Percentiles rank a stretch among this genome's conserved stretches.
phyloP scores from a whole-genome alignment of 23 tunicate genomes.

The Trididemnum clinides region DNA sequence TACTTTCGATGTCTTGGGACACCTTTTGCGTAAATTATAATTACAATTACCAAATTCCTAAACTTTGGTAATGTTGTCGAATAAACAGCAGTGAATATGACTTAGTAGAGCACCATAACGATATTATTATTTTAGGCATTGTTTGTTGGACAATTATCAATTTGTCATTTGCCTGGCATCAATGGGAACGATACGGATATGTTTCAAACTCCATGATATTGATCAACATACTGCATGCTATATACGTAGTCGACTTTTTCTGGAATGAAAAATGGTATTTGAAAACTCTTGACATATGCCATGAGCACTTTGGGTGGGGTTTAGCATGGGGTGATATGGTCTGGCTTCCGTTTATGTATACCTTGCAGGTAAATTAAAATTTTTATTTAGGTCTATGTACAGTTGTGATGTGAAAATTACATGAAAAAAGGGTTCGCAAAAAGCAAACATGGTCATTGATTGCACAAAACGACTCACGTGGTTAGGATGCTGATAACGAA shows the following conservation, averaged over 20 bases:
- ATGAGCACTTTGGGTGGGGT: constrained; percentile 92
- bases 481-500: too few species aligned
- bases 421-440: too few species aligned
- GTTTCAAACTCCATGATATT: constrained; percentile 85
- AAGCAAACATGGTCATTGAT: too few species aligned
- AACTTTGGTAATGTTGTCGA: too few species aligned
- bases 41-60: too few species aligned
- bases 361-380: constrained; percentile 82
- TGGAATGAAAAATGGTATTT: constrained; percentile 97
- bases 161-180: constrained; percentile 78
- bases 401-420: too few species aligned
- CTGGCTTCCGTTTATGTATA: constrained; percentile 90
- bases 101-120: too few species aligned
- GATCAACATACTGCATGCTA: constrained; percentile 81
- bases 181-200: constrained; percentile 65
- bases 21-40: too few species aligned
- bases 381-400: too few species aligned
- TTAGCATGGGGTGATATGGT: constrained; percentile 95
- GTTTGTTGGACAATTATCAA: constrained; percentile 91
- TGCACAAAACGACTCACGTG: too few species aligned
- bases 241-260: constrained; percentile 90
- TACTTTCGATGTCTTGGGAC: too few species aligned
- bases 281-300: constrained; percentile 92
- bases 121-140: constrained; percentile 73
- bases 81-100: too few species aligned